Conservation (phyloP, 2,113 vertebrate species). For the Plestiodon gilberti region DNA sequence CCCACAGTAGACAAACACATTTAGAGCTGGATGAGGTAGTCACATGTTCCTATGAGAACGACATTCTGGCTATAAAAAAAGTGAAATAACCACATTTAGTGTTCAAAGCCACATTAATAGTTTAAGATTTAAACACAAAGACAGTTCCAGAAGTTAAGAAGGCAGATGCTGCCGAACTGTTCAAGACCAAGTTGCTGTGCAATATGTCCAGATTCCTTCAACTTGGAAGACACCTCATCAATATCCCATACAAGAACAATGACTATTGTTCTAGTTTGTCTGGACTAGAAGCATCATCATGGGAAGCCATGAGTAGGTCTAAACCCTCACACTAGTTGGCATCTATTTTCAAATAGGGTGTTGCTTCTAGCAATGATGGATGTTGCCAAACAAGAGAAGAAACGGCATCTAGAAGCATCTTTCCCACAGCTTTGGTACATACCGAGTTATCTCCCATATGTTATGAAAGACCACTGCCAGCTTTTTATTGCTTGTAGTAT, state of each 20-base stretch:
- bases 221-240: background rate
- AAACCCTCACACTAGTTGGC: background rate
- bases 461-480: background rate
- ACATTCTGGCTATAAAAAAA: background rate
- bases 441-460: background rate
- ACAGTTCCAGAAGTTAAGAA: background rate
- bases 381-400: background rate
- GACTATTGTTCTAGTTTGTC: background rate
- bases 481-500: background rate
- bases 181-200: background rate
- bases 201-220: background rate
- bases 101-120: background rate
- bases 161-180: background rate
- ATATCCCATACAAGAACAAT: background rate
- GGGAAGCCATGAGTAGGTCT: background rate
- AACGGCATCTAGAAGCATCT: background rate
- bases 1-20: background rate
- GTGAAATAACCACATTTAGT: background rate
- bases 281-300: background rate
- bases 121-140: background rate
- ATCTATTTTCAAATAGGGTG: background rate
- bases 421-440: background rate
- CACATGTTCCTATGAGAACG: background rate
- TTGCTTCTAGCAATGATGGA: background rate
- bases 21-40: background rate